Conservation (phyloP, 2,888 invertebrate genomes). For the Chironomus tentans region DNA sequence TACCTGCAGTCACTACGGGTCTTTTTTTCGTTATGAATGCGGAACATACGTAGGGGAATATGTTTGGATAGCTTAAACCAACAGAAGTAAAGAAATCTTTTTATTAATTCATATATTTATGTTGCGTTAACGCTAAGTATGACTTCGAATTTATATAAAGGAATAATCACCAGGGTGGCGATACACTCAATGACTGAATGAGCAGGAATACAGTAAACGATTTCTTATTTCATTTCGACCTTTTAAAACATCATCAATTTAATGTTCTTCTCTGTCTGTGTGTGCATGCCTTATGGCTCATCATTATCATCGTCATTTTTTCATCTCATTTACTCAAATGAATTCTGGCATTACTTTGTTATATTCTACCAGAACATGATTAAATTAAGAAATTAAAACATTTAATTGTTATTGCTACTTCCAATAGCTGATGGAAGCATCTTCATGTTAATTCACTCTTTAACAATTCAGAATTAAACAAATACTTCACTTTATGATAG, state of each 20-base stretch:
- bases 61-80: no score
- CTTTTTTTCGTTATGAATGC: neutral
- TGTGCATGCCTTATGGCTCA: neutral
- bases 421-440: neutral
- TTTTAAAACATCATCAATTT: constrained; percentile 16
- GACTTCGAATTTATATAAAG: neutral
- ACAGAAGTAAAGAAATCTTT: neutral
- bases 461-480: neutral
- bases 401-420: constrained; percentile 23
- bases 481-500: neutral
- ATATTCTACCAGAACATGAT: neutral
- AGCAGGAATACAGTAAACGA: neutral
- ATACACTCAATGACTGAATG: constrained; percentile 1
- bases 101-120: neutral
- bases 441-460: neutral
- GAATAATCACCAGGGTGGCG: neutral
- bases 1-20: neutral
- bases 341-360: neutral
- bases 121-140: neutral
- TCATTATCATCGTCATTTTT: neutral
- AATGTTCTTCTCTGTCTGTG: neutral
- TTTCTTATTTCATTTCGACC: neutral
- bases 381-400: constrained; percentile 23
- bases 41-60: no score
- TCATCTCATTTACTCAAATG: neutral